A percentile compares a stretch with the other conserved stretches of the same genome.
Conservation (phyloP, 2,113 vertebrate genomes). For the Empidonax traillii region DNA sequence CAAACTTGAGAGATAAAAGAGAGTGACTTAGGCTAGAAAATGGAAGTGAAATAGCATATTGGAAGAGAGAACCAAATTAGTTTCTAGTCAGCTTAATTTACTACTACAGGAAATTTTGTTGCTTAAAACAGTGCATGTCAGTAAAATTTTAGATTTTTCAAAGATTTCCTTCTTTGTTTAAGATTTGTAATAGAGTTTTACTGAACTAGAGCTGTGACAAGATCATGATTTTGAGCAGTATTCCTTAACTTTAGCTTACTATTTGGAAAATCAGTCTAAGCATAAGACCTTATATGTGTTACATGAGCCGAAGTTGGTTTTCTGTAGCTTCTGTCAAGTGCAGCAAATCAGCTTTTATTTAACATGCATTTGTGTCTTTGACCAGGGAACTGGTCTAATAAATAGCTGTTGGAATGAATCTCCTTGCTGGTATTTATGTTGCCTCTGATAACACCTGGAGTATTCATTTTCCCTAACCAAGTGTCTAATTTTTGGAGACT, state of each 20-base stretch:
- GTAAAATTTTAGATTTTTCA: not conserved
- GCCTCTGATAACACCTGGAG: not conserved
- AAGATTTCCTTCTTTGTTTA: not conserved
- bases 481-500: not conserved
- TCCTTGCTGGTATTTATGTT: not conserved
- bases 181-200: not conserved
- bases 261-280: not conserved
- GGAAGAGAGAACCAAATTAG: not conserved
- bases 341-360: not conserved
- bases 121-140: not conserved
- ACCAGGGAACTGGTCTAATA: not conserved
- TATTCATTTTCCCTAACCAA: not conserved
- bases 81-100: not conserved
- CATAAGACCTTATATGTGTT: not conserved
- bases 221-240: not conserved
- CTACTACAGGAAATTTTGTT: not conserved
- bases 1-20: not conserved
- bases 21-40: not conserved
- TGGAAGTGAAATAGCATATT: not conserved
- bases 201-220: not conserved
- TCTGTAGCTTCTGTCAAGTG: not conserved
- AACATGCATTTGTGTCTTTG: not conserved
- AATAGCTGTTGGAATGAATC: not conserved
- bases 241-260: not conserved
- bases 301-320: not conserved